Percentiles rank a stretch among this genome's conserved stretches.
Conservation (phyloP, 2,888 invertebrate genomes). For the Prosopocoilus inquinatus region DNA sequence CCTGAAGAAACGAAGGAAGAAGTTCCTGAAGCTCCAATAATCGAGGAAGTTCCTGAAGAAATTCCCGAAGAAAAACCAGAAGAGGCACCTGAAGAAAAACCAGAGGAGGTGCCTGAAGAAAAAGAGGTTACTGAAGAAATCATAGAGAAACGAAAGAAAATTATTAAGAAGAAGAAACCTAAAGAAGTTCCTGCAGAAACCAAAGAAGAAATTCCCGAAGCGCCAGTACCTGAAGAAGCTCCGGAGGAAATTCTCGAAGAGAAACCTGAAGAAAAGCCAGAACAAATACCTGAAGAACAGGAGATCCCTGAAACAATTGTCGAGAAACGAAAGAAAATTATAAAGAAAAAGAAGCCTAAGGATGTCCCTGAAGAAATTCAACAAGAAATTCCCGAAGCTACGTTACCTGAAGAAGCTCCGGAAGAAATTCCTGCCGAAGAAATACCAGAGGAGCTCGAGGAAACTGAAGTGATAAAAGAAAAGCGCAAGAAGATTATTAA, state of each 20-base stretch:
- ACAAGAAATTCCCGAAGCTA: too few relatives aligned
- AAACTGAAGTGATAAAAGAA: neutral
- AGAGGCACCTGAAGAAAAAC: neutral
- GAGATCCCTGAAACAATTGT: constrained; percentile 22
- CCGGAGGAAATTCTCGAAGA: neutral
- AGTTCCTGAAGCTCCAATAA: too few relatives aligned
- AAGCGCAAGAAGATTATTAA: neutral
- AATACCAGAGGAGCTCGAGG: neutral
- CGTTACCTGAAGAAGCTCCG: constrained; percentile 9
- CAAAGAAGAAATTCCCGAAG: too few relatives aligned
- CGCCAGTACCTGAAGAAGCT: too few relatives aligned
- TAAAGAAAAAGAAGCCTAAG: constrained; percentile 9
- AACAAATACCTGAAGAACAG: constrained; percentile 3
- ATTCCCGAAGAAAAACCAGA: constrained; percentile 19
- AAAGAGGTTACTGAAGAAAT: too few relatives aligned
- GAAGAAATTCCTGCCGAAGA: constrained; percentile 22
- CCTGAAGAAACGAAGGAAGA: too few relatives aligned
- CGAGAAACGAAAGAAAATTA: neutral
- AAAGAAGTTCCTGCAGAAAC: too few relatives aligned
- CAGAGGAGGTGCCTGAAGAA: too few relatives aligned
- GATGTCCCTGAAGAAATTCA: too few relatives aligned
- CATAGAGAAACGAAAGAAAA: constrained; percentile 7
- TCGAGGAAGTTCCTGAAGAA: too few relatives aligned
- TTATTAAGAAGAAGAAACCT: constrained; percentile 21
- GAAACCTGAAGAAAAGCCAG: neutral